Conservation (phyloP, 2,113 vertebrate species). For the Chascanopsetta lugubris region DNA sequence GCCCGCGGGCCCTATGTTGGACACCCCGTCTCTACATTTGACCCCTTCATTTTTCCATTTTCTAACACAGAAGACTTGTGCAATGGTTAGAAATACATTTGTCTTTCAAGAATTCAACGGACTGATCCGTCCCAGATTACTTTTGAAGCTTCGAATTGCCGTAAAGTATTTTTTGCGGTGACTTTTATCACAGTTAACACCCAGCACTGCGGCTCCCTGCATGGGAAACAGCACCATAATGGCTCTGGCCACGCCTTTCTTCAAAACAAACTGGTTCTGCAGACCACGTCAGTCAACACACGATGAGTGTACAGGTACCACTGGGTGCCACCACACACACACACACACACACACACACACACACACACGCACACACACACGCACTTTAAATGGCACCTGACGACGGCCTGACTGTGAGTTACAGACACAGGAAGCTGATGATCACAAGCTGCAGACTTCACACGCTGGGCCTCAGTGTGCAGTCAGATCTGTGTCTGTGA, state of each 20-base stretch:
- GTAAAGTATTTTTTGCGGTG: too few relatives aligned
- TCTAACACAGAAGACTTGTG: too few relatives aligned
- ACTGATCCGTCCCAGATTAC: too few relatives aligned
- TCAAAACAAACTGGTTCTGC: slow-evolving; percentile 39
- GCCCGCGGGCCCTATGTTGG: too few relatives aligned
- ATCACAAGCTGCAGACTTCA: not conserved
- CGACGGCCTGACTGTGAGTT: not conserved
- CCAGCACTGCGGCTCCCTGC: too few relatives aligned
- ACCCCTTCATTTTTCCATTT: too few relatives aligned
- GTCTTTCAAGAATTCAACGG: too few relatives aligned
- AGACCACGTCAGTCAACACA: slow-evolving; percentile 12
- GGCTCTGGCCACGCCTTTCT: slow-evolving; percentile 12
- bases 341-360: not conserved
- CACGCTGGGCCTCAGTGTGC: not conserved
- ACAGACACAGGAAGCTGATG: not conserved
- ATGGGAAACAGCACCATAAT: not conserved
- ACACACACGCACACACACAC: not conserved
- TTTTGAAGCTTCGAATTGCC: too few relatives aligned
- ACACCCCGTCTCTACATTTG: too few relatives aligned
- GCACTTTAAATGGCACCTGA: not conserved
- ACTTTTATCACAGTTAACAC: not conserved
- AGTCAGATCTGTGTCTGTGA: not conserved
- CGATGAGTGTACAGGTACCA: not conserved
- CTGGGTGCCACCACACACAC: not conserved
- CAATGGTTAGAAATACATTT: too few relatives aligned